Percentiles rank a stretch among this genome's conserved stretches.
These are phyloP conservation scores for Polydrusus pterygomalis DNA, from an alignment of 2,888 invertebrate species.

Conservation along the genomic window DNA sequence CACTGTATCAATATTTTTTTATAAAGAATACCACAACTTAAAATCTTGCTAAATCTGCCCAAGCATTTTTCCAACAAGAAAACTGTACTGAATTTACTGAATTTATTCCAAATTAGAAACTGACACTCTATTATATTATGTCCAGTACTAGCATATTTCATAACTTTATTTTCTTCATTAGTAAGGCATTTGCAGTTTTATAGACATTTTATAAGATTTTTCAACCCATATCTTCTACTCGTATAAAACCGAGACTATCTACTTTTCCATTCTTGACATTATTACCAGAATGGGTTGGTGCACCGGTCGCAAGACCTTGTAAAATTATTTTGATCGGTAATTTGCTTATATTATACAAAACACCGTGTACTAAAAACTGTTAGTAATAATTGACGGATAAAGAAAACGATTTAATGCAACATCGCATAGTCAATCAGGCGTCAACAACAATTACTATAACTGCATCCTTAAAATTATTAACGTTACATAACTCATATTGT, in stretches of 20 bases:
- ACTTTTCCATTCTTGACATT: conserved; percentile 10
- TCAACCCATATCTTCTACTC: background rate
- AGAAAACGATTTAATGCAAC: background rate
- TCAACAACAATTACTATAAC: background rate
- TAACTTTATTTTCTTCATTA: background rate
- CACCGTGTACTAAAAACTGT: background rate
- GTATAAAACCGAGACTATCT: background rate
- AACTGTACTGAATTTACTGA: too few relatives aligned
- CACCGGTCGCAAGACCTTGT: conserved; percentile 20
- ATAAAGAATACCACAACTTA: too few relatives aligned
- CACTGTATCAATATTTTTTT: too few relatives aligned
- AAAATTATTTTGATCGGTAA: conserved; percentile 14
- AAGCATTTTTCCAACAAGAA: too few relatives aligned
- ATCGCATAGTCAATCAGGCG: conserved; percentile 6
- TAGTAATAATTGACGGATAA: background rate
- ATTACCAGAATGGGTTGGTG: conserved; percentile 16
- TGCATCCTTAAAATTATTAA: background rate
- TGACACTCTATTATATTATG: background rate
- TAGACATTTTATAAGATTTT: background rate
- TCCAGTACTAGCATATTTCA: background rate
- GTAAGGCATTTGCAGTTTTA: background rate
- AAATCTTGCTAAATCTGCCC: too few relatives aligned
- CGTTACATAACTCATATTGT: background rate
- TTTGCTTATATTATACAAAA: conserved; percentile 17
- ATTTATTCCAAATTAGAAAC: too few relatives aligned